Evolutionary conservation across 2,797 vertebrate genomes (phyloP).

Genomic region (Parambassis ranga): DNA sequence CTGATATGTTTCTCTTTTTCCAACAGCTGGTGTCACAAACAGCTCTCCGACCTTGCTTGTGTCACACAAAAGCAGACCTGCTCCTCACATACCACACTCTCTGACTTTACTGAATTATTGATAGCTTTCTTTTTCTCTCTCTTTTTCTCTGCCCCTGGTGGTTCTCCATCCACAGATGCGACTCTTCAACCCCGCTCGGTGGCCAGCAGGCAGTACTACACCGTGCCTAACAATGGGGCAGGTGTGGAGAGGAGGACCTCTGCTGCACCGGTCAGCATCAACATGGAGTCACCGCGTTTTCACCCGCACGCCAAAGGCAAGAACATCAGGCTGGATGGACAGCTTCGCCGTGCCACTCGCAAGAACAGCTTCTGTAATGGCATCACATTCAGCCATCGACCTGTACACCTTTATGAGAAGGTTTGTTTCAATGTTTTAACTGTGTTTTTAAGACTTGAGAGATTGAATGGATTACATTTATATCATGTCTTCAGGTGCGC

Average conservation of each 20-base stretch:
- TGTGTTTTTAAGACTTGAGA: neutral
- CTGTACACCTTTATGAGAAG: slow-evolving; percentile 95
- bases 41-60: slow-evolving; percentile 23
- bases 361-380: slow-evolving; percentile 99
- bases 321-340: slow-evolving; percentile 93
- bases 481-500: slow-evolving; percentile 76
- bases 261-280: slow-evolving; percentile 73
- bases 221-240: slow-evolving; percentile 81
- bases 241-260: slow-evolving; percentile 85
- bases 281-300: slow-evolving; percentile 89
- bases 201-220: slow-evolving; percentile 89
- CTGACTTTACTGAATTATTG: slow-evolving; percentile 8
- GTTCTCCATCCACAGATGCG: slow-evolving; percentile 80
- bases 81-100: neutral
- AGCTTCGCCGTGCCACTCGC: slow-evolving; percentile 91
- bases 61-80: slow-evolving; percentile 11
- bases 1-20: slow-evolving; percentile 39
- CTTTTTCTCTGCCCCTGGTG: neutral
- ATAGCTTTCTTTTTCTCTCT: slow-evolving; percentile 3
- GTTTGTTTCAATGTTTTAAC: slow-evolving; percentile 30
- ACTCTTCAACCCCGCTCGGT: slow-evolving; percentile 87
- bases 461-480: neutral
- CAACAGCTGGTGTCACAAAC: slow-evolving; percentile 44
- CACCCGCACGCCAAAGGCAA: slow-evolving; percentile 97
- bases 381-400: slow-evolving; percentile 94